phyloP scores from a whole-genome alignment of 1,140 invertebrate genomes.

The Euura lappo region DNA sequence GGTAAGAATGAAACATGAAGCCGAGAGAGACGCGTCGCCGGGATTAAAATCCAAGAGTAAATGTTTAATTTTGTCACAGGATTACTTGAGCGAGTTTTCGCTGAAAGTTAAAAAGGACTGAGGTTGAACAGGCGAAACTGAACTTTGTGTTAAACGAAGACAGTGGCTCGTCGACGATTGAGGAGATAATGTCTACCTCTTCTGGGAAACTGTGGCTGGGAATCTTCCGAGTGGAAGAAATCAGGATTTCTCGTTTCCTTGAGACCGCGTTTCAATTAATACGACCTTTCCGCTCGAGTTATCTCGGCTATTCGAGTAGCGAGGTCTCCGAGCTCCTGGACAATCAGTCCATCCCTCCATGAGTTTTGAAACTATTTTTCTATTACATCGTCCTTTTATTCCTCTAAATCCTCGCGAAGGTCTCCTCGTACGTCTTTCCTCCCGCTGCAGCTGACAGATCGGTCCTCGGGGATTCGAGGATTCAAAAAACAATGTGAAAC shows the following conservation, averaged over 20 bases:
- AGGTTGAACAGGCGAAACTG: background rate
- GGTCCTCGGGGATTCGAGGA: no score
- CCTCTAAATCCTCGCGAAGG: no score
- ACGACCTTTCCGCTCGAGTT: conserved; percentile 6
- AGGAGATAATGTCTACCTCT: background rate
- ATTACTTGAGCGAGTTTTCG: background rate
- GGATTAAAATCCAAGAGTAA: no score
- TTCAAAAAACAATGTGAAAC: no score
- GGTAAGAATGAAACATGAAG: no score
- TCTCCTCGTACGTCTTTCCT: no score
- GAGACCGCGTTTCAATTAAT: conserved; percentile 11
- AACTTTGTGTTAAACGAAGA: background rate
- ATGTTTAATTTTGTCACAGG: background rate
- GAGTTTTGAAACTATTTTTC: background rate
- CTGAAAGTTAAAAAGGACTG: no score
- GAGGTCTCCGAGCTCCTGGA: background rate
- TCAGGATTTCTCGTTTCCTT: conserved; percentile 6
- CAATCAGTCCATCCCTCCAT: background rate
- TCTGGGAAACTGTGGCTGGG: background rate
- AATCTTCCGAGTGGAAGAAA: background rate
- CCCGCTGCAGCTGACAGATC: no score
- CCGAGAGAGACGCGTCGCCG: no score
- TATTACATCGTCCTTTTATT: background rate
- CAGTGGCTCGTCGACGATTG: background rate
- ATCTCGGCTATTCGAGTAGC: background rate